Conservation (phyloP, 2,888 invertebrate genomes). For the Cataglyphis altisquamis region DNA sequence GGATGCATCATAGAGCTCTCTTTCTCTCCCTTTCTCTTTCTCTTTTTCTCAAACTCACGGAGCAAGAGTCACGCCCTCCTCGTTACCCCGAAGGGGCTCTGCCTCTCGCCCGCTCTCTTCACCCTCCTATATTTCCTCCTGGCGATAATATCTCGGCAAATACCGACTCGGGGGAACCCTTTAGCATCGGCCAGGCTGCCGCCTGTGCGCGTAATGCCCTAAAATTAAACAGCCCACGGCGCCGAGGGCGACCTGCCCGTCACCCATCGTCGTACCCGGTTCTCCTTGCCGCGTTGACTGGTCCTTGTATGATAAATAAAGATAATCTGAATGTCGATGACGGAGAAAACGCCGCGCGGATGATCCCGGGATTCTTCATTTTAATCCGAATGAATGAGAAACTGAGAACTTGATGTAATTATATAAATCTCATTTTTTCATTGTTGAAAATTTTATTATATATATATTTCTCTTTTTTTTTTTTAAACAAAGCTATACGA, state of each 20-base stretch:
- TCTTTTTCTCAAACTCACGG: constrained; percentile 57
- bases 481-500: neutral
- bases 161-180: constrained; percentile 75
- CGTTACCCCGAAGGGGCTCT: constrained; percentile 69
- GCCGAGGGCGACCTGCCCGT: constrained; percentile 72
- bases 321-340: constrained; percentile 43
- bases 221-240: constrained; percentile 80
- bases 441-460: neutral
- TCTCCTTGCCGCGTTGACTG: constrained; percentile 40
- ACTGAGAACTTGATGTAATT: neutral
- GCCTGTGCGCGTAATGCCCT: constrained; percentile 79
- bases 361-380: neutral
- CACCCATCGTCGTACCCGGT: constrained; percentile 48
- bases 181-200: constrained; percentile 75
- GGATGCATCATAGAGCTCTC: constrained; percentile 68
- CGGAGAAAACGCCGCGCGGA: constrained; percentile 19
- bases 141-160: constrained; percentile 80
- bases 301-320: constrained; percentile 41
- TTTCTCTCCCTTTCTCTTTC: neutral
- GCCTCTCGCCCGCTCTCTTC: constrained; percentile 56
- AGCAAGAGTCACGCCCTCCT: constrained; percentile 75
- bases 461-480: neutral
- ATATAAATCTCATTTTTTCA: constrained; percentile 1
- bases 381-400: constrained; percentile 14
- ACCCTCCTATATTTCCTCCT: constrained; percentile 48